Evolutionary conservation across 2,113 vertebrate species (phyloP).

Genomic region (Heterochromis multidens): DNA sequence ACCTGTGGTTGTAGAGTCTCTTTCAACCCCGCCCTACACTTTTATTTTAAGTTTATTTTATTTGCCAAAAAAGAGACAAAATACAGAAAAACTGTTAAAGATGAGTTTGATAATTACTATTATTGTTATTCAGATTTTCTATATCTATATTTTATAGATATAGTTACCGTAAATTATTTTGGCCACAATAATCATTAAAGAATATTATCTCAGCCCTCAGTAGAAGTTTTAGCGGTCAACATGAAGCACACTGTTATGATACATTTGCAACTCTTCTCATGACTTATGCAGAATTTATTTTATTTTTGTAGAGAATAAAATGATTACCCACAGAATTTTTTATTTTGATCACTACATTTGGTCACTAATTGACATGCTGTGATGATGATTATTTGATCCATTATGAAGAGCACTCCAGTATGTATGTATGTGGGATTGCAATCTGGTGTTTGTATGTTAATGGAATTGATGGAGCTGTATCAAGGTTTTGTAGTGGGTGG

Average conservation of each 20-base stretch:
- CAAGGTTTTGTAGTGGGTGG: slow-evolving; percentile 5
- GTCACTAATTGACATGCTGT: not conserved
- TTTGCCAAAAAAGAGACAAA: not conserved
- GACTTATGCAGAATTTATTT: not conserved
- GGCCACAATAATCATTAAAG: not conserved
- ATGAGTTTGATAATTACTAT: not conserved
- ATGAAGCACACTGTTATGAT: accelerated
- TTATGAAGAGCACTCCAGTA: not conserved
- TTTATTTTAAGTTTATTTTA: not conserved
- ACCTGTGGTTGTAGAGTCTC: too few relatives aligned
- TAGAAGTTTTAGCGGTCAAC: not conserved
- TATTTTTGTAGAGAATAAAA: not conserved
- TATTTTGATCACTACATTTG: not conserved
- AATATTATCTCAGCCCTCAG: not conserved
- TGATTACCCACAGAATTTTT: not conserved
- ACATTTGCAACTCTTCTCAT: not conserved
- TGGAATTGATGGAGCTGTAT: slow-evolving; percentile 31
- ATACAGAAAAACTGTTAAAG: accelerated
- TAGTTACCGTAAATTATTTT: not conserved
- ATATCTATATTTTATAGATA: not conserved
- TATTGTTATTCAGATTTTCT: not conserved
- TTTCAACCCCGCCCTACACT: too few relatives aligned
- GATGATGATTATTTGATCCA: not conserved
- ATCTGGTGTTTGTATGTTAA: slow-evolving; percentile 10
- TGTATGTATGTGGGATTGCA: not conserved